Base-by-base conservation (phyloP, 1,140 invertebrate species). In the Drosophila parabipectinata region DNA sequence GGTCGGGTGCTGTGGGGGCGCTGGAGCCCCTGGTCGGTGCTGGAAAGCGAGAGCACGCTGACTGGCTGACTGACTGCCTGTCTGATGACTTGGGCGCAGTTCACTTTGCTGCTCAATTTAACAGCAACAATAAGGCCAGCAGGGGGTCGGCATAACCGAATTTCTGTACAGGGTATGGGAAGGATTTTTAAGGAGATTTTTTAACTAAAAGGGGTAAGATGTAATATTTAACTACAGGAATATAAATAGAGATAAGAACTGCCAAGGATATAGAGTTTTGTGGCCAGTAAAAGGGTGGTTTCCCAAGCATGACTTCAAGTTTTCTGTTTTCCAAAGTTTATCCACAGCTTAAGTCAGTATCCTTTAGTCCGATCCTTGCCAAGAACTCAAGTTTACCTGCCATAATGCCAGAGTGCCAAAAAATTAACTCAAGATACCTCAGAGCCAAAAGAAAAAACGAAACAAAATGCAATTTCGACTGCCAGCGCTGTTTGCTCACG, bases 71-170 rank as follows among this genome's bases (percentile, higher is more conserved):
- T 37, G 34, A 37, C 34, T 37, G 3, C 34, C 34, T 12, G 39
- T 8, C 39, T 67, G 61, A 62, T 58, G 69, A 60, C 56, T 59
- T 15, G 63, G 41, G 72, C 44, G 57, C 56, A 45, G 63, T 54
- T 79, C 76, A 72, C 41, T 77, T 83, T 79, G 66, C 67, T 62
- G 82, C 78, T 82, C 82, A 85, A 85, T 85, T 85, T 87, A 85
- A 85, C 82, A 68, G 28, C 75, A 87, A 87, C 83, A 85, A 85
- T 84, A 79, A 68, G 12, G 34, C 34, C 34, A 60, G 34, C 9
- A 47, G 44, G 44, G 3, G 18, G 44, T 7, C 7, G 21, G 45
- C 54, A 44, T 28, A 28, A 28, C 39, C 26, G 77, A 77, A 73
- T 81, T 85, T 72, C 12, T 47, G 44, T 26, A 30, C 3, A 48